A percentile compares a stretch with the other conserved stretches of the same genome.
phyloP scores from a whole-genome alignment of 2,113 vertebrate genomes.

The human region GRCh38 chr6:26701501-26702000 shows the following conservation, averaged over 20 bases:
- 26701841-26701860: not conserved
- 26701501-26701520: conserved; percentile 49
- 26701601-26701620: not conserved
- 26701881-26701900: not conserved
- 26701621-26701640: not conserved
- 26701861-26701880: not conserved
- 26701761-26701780: too few relatives aligned
- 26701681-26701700: not conserved
- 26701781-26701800: not conserved
- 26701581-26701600: not conserved
- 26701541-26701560: not conserved
- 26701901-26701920: not conserved
- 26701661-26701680: too few relatives aligned
- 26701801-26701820: not conserved
- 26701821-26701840: not conserved
- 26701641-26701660: not conserved
- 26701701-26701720: not conserved
- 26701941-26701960: not conserved
- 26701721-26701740: not conserved
- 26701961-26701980: not conserved
- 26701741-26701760: not conserved
- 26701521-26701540: conserved; percentile 48
- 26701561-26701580: not conserved
- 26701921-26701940: not conserved
- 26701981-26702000: not conserved